Percentiles rank a stretch among this genome's conserved stretches.
These are phyloP conservation scores for Centropyge bicolor DNA, from an alignment of 2,797 vertebrate species.

Conservation along the genomic window DNA sequence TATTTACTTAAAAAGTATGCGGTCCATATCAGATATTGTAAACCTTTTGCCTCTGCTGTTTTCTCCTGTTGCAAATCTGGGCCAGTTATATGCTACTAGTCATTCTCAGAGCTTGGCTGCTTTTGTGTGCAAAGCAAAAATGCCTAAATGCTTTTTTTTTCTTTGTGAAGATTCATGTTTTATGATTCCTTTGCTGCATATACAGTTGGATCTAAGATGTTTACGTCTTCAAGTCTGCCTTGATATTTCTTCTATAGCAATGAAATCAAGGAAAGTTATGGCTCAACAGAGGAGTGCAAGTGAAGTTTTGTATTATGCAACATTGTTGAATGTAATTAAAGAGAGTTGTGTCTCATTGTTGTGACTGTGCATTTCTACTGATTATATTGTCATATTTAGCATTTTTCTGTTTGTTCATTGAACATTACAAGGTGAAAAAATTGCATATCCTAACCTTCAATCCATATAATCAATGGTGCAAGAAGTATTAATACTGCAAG, in stretches of 20 bases:
- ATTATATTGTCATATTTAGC: background rate
- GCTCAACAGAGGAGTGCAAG: slow-evolving; percentile 47
- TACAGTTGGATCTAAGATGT: slow-evolving; percentile 31
- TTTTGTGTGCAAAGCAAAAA: slow-evolving; percentile 65
- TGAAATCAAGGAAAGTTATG: slow-evolving; percentile 41
- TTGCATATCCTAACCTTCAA: background rate
- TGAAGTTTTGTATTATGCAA: slow-evolving; percentile 66
- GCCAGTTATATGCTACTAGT: slow-evolving; percentile 78
- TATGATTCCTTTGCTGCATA: slow-evolving; percentile 53
- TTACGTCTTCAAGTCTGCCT: slow-evolving; percentile 38
- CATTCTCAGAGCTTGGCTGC: slow-evolving; percentile 68
- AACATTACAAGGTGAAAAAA: background rate
- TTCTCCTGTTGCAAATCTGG: slow-evolving; percentile 76
- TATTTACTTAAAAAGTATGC: slow-evolving; percentile 69
- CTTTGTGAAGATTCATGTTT: slow-evolving; percentile 42
- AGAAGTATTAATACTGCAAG: background rate
- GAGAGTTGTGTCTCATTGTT: slow-evolving; percentile 11
- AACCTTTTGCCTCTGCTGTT: slow-evolving; percentile 78
- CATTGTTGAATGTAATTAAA: slow-evolving; percentile 64
- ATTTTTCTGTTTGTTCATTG: background rate
- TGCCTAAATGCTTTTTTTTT: slow-evolving; percentile 35
- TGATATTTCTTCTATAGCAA: slow-evolving; percentile 42
- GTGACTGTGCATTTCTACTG: slow-evolving; percentile 2
- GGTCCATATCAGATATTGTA: slow-evolving; percentile 80
- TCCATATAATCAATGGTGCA: background rate